Evolutionary conservation across 2,888 invertebrate species (phyloP).

Genomic region (Oscheius sp.): DNA sequence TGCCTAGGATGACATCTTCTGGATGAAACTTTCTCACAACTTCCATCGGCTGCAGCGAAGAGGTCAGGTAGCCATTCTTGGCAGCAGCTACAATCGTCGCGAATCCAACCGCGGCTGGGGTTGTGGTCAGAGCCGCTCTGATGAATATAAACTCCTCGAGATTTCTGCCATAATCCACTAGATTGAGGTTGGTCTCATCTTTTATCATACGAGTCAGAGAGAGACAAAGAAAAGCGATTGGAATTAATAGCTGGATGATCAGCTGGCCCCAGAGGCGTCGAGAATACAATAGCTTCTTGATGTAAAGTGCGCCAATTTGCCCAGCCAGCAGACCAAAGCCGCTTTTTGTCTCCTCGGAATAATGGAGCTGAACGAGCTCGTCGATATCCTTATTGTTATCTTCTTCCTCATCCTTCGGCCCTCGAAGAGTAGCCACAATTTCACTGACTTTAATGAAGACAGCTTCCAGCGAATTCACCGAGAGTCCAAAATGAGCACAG

Average conservation of each 20-base stretch:
- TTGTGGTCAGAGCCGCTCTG: no score
- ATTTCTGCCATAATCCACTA: neutral
- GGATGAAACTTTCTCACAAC: no score
- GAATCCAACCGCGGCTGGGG: no score
- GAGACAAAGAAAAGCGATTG: no score
- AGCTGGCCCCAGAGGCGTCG: slow-evolving; percentile 3
- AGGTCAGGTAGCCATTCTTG: neutral
- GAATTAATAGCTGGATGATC: neutral
- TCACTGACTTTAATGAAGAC: slow-evolving; percentile 52
- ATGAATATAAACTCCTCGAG: neutral
- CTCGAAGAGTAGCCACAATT: no score
- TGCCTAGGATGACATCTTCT: no score
- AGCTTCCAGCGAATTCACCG: slow-evolving; percentile 63
- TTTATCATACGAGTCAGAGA: no score
- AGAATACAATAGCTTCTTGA: slow-evolving; percentile 30
- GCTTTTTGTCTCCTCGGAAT: slow-evolving; percentile 13
- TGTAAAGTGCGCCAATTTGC: slow-evolving; percentile 27
- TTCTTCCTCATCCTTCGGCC: neutral
- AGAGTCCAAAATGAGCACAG: slow-evolving; percentile 54
- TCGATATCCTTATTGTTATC: neutral
- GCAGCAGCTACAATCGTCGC: neutral
- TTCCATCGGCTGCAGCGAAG: no score
- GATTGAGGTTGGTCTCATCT: neutral
- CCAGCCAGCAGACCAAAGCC: neutral
- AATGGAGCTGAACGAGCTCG: neutral